Conservation (phyloP, 2,888 invertebrate species). For the Agrochola litura region DNA sequence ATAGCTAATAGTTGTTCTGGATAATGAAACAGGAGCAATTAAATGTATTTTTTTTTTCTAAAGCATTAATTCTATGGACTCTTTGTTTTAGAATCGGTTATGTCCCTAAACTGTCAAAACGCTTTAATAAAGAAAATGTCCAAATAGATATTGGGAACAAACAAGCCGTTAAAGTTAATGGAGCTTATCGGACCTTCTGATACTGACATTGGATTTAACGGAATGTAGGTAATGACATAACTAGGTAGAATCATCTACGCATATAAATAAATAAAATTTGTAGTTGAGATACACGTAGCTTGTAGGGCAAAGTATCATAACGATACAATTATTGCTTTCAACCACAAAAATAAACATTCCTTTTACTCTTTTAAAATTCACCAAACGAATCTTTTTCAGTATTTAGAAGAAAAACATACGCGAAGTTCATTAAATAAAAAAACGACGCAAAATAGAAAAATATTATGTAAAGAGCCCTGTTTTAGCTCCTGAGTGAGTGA, state of each 20-base stretch:
- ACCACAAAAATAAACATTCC: too few species aligned
- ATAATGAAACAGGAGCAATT: background rate
- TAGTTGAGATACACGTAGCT: background rate
- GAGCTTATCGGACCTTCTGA: background rate
- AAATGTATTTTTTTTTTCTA: background rate
- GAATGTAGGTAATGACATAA: background rate
- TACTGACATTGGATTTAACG: background rate
- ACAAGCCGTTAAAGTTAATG: background rate
- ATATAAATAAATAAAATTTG: background rate
- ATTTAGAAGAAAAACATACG: background rate
- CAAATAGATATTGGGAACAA: background rate
- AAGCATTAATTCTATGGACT: background rate
- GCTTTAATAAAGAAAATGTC: background rate
- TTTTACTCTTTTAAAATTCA: background rate
- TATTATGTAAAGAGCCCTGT: constrained; percentile 14
- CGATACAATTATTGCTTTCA: background rate
- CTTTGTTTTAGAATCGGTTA: background rate
- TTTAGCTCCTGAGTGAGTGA: constrained; percentile 6
- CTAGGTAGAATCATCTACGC: background rate
- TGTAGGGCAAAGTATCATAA: background rate
- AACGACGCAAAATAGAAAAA: constrained; percentile 3
- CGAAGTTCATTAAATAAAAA: background rate
- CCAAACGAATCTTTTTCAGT: background rate
- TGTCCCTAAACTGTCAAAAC: background rate
- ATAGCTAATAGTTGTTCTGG: background rate